A percentile compares a stretch with the other conserved stretches of the same genome.
Conservation (phyloP, 2,797 vertebrate species). For the Syndactyla subalaris region DNA sequence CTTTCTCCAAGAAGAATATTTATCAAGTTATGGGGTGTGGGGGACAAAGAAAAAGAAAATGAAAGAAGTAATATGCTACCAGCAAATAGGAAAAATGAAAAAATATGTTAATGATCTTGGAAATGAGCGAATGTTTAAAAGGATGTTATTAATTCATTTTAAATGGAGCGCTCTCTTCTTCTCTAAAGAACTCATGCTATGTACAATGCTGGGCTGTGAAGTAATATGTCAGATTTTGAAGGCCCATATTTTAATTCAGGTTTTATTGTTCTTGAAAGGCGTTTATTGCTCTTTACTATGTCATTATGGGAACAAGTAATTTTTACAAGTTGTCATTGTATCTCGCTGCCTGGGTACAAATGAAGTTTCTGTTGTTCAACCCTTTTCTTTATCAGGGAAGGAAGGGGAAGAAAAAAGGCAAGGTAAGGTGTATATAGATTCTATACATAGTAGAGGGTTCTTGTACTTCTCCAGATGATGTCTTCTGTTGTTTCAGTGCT, state of each 20-base stretch:
- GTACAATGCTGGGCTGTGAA: background rate
- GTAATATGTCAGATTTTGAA: slow-evolving; percentile 29
- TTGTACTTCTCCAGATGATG: background rate
- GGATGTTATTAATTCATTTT: slow-evolving; percentile 29
- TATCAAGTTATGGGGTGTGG: background rate
- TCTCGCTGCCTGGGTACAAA: slow-evolving; percentile 6
- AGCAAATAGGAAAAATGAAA: slow-evolving; percentile 28
- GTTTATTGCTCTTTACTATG: slow-evolving; percentile 25
- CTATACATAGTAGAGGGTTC: background rate
- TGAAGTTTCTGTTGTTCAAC: slow-evolving; percentile 16
- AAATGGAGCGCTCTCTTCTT: slow-evolving; percentile 13
- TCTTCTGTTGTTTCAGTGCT: background rate
- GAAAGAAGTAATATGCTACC: background rate
- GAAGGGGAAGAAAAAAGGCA: background rate
- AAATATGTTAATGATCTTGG: slow-evolving; percentile 38
- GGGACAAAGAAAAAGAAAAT: background rate
- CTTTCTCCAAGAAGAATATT: slow-evolving; percentile 32
- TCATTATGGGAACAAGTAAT: slow-evolving; percentile 31
- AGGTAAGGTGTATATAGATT: background rate
- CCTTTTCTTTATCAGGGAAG: background rate
- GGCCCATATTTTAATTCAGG: slow-evolving; percentile 30
- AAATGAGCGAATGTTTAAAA: slow-evolving; percentile 1
- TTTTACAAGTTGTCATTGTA: slow-evolving; percentile 30
- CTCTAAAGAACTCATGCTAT: background rate
- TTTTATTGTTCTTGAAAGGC: slow-evolving; percentile 47